phyloP scores from a whole-genome alignment of 2,113 vertebrate genomes.

The Aptenodytes patagonicus region DNA sequence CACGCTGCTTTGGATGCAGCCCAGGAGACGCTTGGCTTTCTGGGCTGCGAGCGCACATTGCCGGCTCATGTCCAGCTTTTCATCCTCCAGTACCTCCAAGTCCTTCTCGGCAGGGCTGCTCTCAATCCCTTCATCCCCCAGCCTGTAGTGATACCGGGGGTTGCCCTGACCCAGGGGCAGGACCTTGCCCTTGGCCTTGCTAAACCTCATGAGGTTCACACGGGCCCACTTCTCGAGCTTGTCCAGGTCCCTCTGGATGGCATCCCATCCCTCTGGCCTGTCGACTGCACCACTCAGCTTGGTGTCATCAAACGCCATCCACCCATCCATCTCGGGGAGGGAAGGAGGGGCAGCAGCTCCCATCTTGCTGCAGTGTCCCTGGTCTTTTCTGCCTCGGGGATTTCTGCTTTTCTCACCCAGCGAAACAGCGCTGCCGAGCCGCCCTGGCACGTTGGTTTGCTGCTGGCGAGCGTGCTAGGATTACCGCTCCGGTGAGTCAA shows the following conservation, averaged over 20 bases:
- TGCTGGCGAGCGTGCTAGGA: neutral
- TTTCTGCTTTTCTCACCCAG: neutral
- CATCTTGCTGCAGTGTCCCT: neutral
- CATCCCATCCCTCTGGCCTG: neutral
- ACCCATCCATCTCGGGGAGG: neutral
- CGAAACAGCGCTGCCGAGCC: neutral
- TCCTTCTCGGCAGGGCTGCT: neutral
- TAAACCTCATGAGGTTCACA: neutral
- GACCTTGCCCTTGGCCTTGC: neutral
- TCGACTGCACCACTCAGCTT: neutral
- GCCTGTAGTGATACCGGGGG: neutral
- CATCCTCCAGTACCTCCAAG: neutral
- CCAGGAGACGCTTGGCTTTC: rapidly evolving
- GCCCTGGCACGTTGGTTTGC: neutral
- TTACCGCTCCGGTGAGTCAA: neutral
- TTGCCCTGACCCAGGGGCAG: neutral
- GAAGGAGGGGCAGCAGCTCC: neutral
- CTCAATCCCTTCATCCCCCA: neutral
- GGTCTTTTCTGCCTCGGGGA: neutral
- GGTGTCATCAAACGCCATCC: neutral
- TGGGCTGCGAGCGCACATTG: rapidly evolving
- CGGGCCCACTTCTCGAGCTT: rapidly evolving
- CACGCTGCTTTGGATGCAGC: neutral
- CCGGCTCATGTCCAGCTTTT: neutral
- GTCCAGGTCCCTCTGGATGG: neutral